Evolutionary conservation across 2,797 vertebrate genomes (phyloP).

Genomic region (Oreortyx pictus): DNA sequence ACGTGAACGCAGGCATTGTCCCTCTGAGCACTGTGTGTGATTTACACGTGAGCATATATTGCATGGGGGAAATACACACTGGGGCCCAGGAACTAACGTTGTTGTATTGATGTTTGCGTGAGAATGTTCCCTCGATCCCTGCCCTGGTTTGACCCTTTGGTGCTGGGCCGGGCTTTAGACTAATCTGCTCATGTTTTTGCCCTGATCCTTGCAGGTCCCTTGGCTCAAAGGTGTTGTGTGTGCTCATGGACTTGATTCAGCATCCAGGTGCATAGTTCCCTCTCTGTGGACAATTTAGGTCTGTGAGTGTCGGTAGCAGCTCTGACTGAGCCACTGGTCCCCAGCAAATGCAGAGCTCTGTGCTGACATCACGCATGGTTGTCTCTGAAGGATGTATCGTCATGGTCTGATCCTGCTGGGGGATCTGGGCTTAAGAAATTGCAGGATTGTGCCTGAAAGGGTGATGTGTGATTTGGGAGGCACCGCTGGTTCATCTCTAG

Average conservation of each 20-base stretch:
- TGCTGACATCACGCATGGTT: not conserved
- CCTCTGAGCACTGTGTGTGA: not conserved
- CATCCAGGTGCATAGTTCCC: not conserved
- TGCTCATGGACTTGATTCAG: conserved; percentile 24
- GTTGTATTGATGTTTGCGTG: not conserved
- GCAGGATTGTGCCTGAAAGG: not conserved
- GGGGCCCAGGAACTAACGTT: rapidly evolving
- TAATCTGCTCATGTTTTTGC: conserved; percentile 40
- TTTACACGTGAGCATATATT: not conserved
- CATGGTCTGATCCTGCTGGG: not conserved
- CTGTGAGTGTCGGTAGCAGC: conserved; percentile 25
- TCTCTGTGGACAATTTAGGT: conserved; percentile 29
- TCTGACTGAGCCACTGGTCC: not conserved
- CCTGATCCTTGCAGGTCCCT: not conserved
- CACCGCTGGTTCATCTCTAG: not conserved
- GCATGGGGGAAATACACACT: not conserved
- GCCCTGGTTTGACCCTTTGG: conserved; percentile 20
- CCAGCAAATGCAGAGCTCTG: not conserved
- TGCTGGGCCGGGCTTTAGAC: conserved; percentile 7
- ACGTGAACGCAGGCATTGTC: not conserved
- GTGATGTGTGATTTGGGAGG: not conserved
- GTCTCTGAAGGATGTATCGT: not conserved
- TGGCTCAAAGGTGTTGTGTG: not conserved
- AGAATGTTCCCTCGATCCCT: not conserved
- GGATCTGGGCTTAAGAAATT: not conserved